Base-by-base conservation (phyloP, 1,140 invertebrate species). In the Himalopsyche phryganea region DNA sequence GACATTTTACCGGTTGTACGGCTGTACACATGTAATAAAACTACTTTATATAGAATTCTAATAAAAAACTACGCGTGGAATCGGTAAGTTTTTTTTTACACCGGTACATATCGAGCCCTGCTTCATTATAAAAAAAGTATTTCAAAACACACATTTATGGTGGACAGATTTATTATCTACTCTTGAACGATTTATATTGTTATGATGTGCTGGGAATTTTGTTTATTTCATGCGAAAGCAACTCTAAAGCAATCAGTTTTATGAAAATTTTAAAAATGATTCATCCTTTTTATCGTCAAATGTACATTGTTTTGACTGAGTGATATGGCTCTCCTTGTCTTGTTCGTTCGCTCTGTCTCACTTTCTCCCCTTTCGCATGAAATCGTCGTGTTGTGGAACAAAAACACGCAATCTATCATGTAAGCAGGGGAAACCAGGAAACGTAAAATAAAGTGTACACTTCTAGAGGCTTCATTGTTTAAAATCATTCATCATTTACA, bases 401-500 rank as follows among this genome's bases (percentile, higher is more conserved):
- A 61, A 55, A 55, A 50, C 59, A 56, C 59, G 59, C 53, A 51
- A 61, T 61, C 46, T 56, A 61, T 61, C 59, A 61, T 38, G 52
- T 13, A 32, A 40, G 40, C 46, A 7, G 42, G 36, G 45, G 45
- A 52, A 47, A 23, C 46, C 58, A 35, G 44, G 45, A 56, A 50
- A 61, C 59, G 50, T 40, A 47, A 38, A 54, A 54, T 60, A 54
- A 49, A 60, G 58, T 56, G 53, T 40, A 48, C 53, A 47, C 58
- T 60, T 54, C 44, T 18, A 36, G 32, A 48, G 44, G 45, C 23
- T 15, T 19, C 45, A 47, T 54, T 60, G 59, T 51, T 61, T 45
- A 13, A 54, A 54, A 54, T 56, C 59, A 56, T 61, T 61, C 52
- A 47, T 61, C 58, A 60, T 60, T 54, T 50, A 54, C 58, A 54